phyloP scores from a whole-genome alignment of 2,797 vertebrate genomes.

The Coreius guichenoti region DNA sequence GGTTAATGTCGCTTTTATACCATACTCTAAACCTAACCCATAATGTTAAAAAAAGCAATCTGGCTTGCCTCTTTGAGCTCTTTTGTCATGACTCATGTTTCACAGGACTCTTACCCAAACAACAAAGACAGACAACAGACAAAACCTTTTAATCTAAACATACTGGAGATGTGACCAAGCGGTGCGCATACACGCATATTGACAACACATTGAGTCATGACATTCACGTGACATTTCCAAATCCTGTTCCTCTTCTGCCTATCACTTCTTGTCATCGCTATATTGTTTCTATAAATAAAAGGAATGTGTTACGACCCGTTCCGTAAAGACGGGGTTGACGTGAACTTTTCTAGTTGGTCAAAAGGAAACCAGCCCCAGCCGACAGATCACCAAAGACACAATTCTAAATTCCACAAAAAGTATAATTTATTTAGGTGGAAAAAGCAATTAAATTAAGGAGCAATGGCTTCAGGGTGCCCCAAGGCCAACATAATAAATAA shows the following conservation, averaged over 20 bases:
- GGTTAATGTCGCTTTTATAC: neutral
- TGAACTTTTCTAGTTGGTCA: no score
- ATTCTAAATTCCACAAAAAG: no score
- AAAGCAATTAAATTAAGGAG: no score
- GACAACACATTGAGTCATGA: slow-evolving; percentile 1
- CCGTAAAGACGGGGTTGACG: no score
- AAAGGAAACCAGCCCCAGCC: no score
- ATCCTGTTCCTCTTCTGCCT: neutral
- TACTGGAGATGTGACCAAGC: neutral
- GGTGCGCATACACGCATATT: neutral
- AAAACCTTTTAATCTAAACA: neutral
- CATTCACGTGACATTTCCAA: slow-evolving; percentile 13
- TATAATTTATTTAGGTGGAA: no score
- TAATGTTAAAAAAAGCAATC: neutral
- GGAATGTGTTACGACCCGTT: no score
- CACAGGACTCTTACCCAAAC: neutral
- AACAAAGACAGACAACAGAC: neutral
- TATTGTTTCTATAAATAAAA: slow-evolving; percentile 6
- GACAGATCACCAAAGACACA: no score
- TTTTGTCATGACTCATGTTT: neutral
- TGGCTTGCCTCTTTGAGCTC: neutral
- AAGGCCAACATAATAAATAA: no score
- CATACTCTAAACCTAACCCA: neutral
- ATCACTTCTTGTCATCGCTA: neutral
- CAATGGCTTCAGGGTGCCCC: no score